Evolutionary conservation across 2,113 vertebrate species (phyloP).

Genomic region (Anguilla rostrata): DNA sequence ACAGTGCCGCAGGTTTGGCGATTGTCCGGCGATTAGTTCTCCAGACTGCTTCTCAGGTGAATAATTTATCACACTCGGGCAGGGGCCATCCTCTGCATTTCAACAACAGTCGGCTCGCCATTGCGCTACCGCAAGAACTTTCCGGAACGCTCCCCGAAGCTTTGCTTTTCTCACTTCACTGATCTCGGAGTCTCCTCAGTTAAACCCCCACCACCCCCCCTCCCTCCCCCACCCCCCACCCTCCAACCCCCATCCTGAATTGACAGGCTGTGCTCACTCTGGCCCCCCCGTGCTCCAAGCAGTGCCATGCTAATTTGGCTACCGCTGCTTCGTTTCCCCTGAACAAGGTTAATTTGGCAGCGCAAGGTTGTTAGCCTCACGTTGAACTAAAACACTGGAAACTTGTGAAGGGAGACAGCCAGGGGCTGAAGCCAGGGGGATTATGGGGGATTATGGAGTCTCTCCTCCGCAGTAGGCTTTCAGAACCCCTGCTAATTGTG

Average conservation of each 20-base stretch:
- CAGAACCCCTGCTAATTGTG: constrained; percentile 24
- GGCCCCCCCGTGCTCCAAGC: constrained; percentile 45
- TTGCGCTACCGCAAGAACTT: neutral
- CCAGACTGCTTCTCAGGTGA: too few relatives aligned
- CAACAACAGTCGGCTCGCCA: too few relatives aligned
- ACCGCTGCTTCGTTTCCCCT: constrained; percentile 45
- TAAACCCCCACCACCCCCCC: constrained; percentile 22
- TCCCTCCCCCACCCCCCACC: neutral
- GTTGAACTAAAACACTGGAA: constrained; percentile 63
- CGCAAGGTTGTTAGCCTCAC: constrained; percentile 65
- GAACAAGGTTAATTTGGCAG: constrained; percentile 58
- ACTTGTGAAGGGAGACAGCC: constrained; percentile 69
- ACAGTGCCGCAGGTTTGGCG: too few relatives aligned
- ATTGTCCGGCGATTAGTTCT: too few relatives aligned
- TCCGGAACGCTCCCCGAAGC: constrained; percentile 26
- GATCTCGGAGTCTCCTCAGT: constrained; percentile 27
- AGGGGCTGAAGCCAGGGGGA: constrained; percentile 67
- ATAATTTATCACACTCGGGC: too few relatives aligned
- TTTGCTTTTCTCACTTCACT: neutral
- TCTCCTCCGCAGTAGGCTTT: constrained; percentile 55
- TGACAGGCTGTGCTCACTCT: constrained; percentile 22
- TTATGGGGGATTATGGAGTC: constrained; percentile 67
- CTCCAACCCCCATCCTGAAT: constrained; percentile 28
- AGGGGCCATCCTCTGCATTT: too few relatives aligned
- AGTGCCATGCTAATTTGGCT: constrained; percentile 59